Base-by-base conservation (phyloP, 2,113 vertebrate species). In the Pseudonaja textilis region DNA sequence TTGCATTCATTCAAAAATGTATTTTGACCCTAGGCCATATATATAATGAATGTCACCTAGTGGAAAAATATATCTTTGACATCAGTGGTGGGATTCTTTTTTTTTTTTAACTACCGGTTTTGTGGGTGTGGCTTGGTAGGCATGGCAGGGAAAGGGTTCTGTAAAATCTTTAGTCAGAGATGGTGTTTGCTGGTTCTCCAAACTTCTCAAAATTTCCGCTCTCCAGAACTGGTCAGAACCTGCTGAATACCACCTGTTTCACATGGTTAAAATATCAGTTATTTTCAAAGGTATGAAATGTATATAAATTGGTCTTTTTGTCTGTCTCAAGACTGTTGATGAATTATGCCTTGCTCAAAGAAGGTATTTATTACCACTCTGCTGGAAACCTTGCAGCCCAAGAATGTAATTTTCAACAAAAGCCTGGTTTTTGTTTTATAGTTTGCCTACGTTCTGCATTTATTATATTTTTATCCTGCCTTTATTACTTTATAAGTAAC, bases 251-350 rank as follows among this genome's bases (percentile, higher is more conserved):
- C 47, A 50, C 47, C 47, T 50, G 47, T 50, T 95, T 89, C 90
- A 93, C 29, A 59, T 0, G 34, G 0, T 34, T 93, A 88, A 1
- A 91, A 87, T 57, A n/a, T 0, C 0, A 90, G 1, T 10, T 7
- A 52, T 54, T 94, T 69, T 91, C 52, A 54, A 91, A 91, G 34
- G 54, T 18, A 93, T 0, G 26, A 91, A 87, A 81, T 85, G 57
- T 74, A 92, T 81, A 47, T 5, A 89, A 95, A 93, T 0, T 0
- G 8, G 74, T 12, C 42, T 55, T 18, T 52, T 93, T 87, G 93
- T 3, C 12, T 91, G 90, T 50, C 23, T 88, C 64, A 95, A 45
- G 34, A 93, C 90, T 90, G 96, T 59, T 39, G 85, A 88, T 39
- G 42, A 85, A 59, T 90, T n/a, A 89, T 55, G 54, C 94, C 29